Evolutionary conservation across 2,797 vertebrate genomes (phyloP), one percentile per base, ranked within the genome.

Genomic region (Microchirus variegatus): DNA sequence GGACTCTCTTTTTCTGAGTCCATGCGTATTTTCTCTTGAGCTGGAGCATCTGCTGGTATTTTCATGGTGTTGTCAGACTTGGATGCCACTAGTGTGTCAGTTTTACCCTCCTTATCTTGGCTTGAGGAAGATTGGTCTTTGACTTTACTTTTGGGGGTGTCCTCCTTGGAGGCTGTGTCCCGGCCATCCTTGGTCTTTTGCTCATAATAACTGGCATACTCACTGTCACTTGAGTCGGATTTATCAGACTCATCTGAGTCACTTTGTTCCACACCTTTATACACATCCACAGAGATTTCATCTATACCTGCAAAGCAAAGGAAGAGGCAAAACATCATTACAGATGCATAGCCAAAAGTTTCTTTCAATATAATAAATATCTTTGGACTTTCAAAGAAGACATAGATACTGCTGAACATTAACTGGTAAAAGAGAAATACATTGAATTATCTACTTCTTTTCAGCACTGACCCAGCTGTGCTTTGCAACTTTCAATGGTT

Each of bases 401-500:
- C 15, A 58, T 4, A 36, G 7, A 13, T n/a, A 69, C 1, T 22
- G 2, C 3, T 3, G 0, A 19, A 9, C 26, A 35, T 42, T 9
- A 50, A 59, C 10, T 45, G 37, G 7, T n/a, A 15, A 15, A 9
- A 53, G 4, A 40, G 12, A 51, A 56, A 46, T 11, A 59, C 16
- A 1, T 31, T 31, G 31, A 53, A n/a, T 35, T 4, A 13, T 35
- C 10, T 40, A 31, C 26, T 26, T 26, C 26, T 58, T 22, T 13
- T 36, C 41, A 60, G n/a, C 46, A 86, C 91, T 87, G 82, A 99
- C 97, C 97, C 66, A 99, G 81, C 10, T 98, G 97, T 75, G 97
- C 97, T 87, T 99, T 99, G 87, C 97, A 99, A 53, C 95, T 99
- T 84, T 99, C 97, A 41, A 99, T 99, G 19, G 97, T 99, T 90